Evolutionary conservation across 2,113 vertebrate genomes (phyloP).

Genomic region (Cathartes aura): DNA sequence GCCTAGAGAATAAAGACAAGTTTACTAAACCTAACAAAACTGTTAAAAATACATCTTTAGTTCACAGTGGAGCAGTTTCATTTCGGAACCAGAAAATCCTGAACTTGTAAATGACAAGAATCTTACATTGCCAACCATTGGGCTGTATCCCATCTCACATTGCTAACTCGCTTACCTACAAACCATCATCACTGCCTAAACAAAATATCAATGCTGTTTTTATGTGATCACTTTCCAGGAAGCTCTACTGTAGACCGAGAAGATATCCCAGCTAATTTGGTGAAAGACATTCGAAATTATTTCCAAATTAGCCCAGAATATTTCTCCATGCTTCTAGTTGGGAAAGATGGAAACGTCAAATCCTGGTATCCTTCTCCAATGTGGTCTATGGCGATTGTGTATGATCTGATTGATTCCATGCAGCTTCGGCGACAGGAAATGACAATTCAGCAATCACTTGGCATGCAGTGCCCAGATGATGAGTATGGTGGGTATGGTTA

Average conservation of each 20-base stretch:
- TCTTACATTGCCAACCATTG: neutral
- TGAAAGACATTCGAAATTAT: conserved; percentile 97
- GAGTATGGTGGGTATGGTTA: conserved; percentile 97
- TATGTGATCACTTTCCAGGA: conserved; percentile 76
- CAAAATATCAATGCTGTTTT: neutral
- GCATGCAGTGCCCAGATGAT: conserved; percentile 96
- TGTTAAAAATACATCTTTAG: neutral
- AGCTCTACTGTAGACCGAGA: conserved; percentile 93
- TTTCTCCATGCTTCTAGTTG: conserved; percentile 98
- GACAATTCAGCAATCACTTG: conserved; percentile 97
- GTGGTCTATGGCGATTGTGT: conserved; percentile 98
- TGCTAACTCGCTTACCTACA: neutral
- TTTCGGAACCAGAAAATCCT: neutral
- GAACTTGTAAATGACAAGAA: neutral
- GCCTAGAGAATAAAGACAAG: neutral
- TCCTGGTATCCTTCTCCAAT: conserved; percentile 99
- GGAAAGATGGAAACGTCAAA: conserved; percentile 97
- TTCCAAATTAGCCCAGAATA: conserved; percentile 97
- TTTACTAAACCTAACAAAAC: neutral
- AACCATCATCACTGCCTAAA: neutral
- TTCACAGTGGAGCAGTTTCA: neutral
- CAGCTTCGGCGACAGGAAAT: conserved; percentile 98
- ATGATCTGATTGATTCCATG: conserved; percentile 98
- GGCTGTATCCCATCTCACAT: neutral
- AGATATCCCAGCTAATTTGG: conserved; percentile 86